phyloP scores from a whole-genome alignment of 2,797 vertebrate species.

The Halcyon leucocephala region DNA sequence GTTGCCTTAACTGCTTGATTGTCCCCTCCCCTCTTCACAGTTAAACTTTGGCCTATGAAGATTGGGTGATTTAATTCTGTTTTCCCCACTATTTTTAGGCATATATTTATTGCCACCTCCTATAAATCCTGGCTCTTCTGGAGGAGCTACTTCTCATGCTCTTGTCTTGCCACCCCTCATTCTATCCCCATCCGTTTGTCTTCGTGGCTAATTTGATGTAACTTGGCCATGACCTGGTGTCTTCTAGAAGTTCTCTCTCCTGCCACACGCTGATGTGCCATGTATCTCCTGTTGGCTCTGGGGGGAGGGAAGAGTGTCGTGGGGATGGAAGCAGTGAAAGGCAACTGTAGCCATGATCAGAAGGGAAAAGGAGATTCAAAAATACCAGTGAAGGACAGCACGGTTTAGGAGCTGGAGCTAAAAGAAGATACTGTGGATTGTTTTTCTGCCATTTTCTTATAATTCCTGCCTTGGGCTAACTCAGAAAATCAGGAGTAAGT shows the following conservation, averaged over 20 bases:
- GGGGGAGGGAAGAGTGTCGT: not conserved
- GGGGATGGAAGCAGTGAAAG: not conserved
- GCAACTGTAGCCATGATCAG: not conserved
- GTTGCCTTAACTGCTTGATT: not conserved
- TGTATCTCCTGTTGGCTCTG: not conserved
- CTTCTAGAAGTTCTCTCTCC: not conserved
- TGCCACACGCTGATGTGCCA: rapidly evolving
- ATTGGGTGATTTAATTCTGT: not conserved
- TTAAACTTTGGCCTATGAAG: not conserved
- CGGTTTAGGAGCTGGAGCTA: not conserved
- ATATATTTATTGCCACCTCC: not conserved
- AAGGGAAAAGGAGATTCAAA: not conserved
- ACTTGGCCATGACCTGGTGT: not conserved
- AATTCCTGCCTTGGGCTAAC: not conserved
- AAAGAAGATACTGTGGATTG: not conserved
- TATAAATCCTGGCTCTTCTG: not conserved
- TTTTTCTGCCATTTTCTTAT: not conserved
- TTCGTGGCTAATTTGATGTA: not conserved
- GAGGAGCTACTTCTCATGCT: not conserved
- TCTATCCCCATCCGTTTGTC: not conserved
- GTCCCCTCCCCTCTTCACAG: not conserved
- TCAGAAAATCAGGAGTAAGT: not conserved
- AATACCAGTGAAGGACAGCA: not conserved
- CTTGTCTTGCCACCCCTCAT: not conserved
- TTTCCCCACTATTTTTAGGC: not conserved